Conservation (phyloP, 2,113 vertebrate species). For the Gasterosteus nipponicus region DNA sequence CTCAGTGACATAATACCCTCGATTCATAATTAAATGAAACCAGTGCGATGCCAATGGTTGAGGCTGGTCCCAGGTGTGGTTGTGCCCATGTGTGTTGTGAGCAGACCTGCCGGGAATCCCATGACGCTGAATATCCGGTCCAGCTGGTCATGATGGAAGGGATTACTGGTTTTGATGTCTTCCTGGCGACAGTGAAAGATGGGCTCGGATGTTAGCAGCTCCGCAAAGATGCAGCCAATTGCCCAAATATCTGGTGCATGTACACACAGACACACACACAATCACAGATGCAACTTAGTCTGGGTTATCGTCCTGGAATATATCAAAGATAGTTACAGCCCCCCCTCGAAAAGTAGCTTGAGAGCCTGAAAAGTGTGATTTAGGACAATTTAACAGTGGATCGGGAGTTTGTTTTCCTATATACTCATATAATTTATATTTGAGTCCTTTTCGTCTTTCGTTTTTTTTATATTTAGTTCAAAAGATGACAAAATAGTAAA, state of each 20-base stretch:
- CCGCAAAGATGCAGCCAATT: slow-evolving; percentile 99
- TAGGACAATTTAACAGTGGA: background rate
- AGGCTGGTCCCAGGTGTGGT: background rate
- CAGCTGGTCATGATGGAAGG: slow-evolving; percentile 97
- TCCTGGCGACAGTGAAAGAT: slow-evolving; percentile 99
- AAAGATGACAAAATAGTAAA: background rate
- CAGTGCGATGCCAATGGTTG: background rate
- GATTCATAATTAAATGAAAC: background rate
- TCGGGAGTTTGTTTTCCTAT: background rate
- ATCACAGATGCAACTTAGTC: background rate
- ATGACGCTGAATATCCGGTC: slow-evolving; percentile 99
- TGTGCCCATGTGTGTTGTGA: background rate
- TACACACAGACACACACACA: slow-evolving; percentile 6
- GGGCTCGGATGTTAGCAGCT: slow-evolving; percentile 96
- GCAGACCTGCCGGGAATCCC: slow-evolving; percentile 96
- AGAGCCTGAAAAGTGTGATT: too few relatives aligned
- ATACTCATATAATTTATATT: background rate
- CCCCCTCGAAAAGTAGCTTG: too few relatives aligned
- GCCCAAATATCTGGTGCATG: slow-evolving; percentile 93
- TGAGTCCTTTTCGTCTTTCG: too few relatives aligned
- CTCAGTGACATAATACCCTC: background rate
- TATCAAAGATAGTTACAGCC: too few relatives aligned
- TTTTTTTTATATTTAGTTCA: too few relatives aligned
- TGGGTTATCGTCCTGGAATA: background rate
- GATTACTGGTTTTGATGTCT: slow-evolving; percentile 99